Base-by-base conservation (phyloP, 1,140 invertebrate genomes). In the Dryas iulia region DNA sequence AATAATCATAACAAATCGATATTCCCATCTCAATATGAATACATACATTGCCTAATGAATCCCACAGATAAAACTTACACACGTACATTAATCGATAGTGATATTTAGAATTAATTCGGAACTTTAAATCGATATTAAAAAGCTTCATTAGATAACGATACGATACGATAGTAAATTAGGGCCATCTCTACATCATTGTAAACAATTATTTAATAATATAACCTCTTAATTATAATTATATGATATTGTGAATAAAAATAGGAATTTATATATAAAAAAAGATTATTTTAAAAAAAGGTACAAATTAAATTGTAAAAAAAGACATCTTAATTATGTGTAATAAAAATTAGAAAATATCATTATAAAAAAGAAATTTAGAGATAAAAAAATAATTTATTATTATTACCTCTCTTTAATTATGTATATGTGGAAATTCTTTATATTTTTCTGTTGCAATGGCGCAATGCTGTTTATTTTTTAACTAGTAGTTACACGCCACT, bases 81-180 rank as follows among this genome's bases (percentile, higher is more conserved):
- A 47, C 18, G 39, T 47, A 47, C 39, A 47, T 47, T 47, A 47
- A 47, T 47, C 14, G 24, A 56, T 63, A 63, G 52, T 63, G 61
- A 63, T 63, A 63, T 63, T 63, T 56, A 63, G 18, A 63, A 63
- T 63, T 63, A 63, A 63, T 63, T 63, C 61, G 61, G 61, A 63
- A 63, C 61, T 54, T 63, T 63, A 63, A 63, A 63, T 63, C 61
- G 52, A 63, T 63, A 63, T 62, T 47, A 33, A 54, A 53, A 63
- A 63, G 52, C 47, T 54, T 47, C 39, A 47, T 47, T 21, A 47
- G 7, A 47, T 47, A 47, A 47, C 39, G 39, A 18, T 47, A 47
- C 39, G 39, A 18, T 47, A 52, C 26, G 25, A 26, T 52, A 21
- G 14, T 62, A 59, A 33, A 53, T 62, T 61, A 61, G 25, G 28